Evolutionary conservation across 2,888 invertebrate species (phyloP).

Genomic region (Erebia epiphron): DNA sequence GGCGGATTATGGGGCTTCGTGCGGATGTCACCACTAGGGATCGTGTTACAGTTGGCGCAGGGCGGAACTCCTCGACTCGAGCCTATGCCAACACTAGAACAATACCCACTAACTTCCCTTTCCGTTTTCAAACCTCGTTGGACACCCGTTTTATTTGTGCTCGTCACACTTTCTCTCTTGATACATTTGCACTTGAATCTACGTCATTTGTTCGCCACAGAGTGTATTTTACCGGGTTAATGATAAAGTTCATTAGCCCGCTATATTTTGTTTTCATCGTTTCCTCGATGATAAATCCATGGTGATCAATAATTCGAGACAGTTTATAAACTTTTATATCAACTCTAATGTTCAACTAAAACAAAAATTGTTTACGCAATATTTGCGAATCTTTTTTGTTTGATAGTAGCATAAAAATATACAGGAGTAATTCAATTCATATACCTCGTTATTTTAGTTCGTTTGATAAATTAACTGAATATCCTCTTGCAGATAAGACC

Average conservation of each 20-base stretch:
- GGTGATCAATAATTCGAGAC: not conserved
- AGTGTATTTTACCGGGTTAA: not conserved
- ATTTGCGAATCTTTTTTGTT: not conserved
- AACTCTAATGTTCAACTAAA: not conserved
- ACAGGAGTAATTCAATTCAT: not conserved
- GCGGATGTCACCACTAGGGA: conserved; percentile 73
- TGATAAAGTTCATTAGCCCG: not conserved
- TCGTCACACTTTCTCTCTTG: conserved; percentile 13
- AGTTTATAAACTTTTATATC: too few relatives aligned
- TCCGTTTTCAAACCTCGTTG: conserved; percentile 35
- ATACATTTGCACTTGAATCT: not conserved
- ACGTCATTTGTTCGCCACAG: not conserved
- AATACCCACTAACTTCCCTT: conserved; percentile 41
- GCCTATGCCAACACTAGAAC: conserved; percentile 42
- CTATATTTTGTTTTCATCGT: not conserved
- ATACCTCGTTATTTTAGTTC: not conserved
- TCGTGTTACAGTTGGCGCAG: conserved; percentile 67
- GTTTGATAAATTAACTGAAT: not conserved
- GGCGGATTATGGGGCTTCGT: conserved; percentile 78
- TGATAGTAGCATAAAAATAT: not conserved
- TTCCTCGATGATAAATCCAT: not conserved
- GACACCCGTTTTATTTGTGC: conserved; percentile 17
- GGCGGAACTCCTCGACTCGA: conserved; percentile 66
- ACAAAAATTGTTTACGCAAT: not conserved
- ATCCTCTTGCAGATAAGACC: not conserved